phyloP scores from a whole-genome alignment of 1,140 invertebrate genomes.

The Tetramorium simillimum region DNA sequence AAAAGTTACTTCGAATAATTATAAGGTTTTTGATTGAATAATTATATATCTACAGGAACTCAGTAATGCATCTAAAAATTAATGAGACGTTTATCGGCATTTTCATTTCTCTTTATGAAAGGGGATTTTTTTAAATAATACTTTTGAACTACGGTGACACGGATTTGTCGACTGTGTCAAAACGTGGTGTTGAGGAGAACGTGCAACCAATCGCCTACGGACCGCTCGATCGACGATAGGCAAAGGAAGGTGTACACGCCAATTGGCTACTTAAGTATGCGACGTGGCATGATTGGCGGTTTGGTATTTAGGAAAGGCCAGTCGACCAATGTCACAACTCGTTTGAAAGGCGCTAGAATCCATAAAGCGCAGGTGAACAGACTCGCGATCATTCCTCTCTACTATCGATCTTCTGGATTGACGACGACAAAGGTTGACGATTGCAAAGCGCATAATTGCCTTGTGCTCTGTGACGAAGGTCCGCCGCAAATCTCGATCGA shows the following conservation, averaged over 20 bases:
- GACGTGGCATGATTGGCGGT: constrained; percentile 83
- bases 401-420: constrained; percentile 53
- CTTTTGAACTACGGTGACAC: not conserved
- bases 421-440: constrained; percentile 66
- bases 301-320: constrained; percentile 86
- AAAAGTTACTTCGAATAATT: not conserved
- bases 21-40: not conserved
- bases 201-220: constrained; percentile 49
- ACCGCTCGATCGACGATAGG: constrained; percentile 10
- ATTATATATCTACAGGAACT: not conserved
- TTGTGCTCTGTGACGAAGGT: constrained; percentile 60
- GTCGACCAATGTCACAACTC: constrained; percentile 85
- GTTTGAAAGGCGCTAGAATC: constrained; percentile 84
- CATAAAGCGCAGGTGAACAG: constrained; percentile 75
- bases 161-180: not conserved
- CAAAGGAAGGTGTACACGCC: constrained; percentile 60
- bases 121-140: not conserved
- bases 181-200: constrained; percentile 7
- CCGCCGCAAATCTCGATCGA: constrained; percentile 56
- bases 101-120: not conserved
- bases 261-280: constrained; percentile 67
- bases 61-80: not conserved
- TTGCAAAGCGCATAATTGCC: constrained; percentile 48
- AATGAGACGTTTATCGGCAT: not conserved
- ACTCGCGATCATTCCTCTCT: constrained; percentile 40